phyloP scores from a whole-genome alignment of 2,113 vertebrate genomes.

The Kryptolebias marmoratus region DNA sequence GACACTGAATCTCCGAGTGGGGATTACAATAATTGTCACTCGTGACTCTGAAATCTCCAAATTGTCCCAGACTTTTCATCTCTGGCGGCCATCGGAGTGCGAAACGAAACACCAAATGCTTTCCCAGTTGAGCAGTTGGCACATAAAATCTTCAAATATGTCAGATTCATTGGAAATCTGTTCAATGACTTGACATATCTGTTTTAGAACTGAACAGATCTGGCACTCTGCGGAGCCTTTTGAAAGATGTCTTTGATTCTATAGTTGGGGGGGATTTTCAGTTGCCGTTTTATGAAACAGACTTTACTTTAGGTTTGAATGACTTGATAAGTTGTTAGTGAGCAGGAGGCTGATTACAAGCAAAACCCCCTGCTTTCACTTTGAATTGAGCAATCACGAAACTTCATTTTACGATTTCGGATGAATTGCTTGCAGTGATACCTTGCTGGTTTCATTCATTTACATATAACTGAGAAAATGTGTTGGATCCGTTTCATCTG shows the following conservation, averaged over 20 bases:
- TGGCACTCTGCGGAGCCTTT: background rate
- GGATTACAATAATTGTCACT: conserved; percentile 66
- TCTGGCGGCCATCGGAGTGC: conserved; percentile 44
- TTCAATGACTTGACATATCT: conserved; percentile 25
- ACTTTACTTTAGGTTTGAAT: conserved; percentile 9
- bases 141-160: conserved; percentile 10
- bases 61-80: conserved; percentile 34
- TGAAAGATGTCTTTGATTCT: background rate
- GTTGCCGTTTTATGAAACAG: background rate
- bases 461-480: conserved; percentile 8
- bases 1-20: conserved; percentile 52
- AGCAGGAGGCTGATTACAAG: conserved; percentile 46
- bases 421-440: background rate
- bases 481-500: background rate
- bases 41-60: conserved; percentile 47
- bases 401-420: conserved; percentile 7
- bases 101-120: conserved; percentile 22
- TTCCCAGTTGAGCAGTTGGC: conserved; percentile 5
- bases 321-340: conserved; percentile 29
- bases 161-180: conserved; percentile 13
- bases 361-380: background rate
- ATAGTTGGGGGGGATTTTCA: conserved; percentile 6
- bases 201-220: conserved; percentile 13
- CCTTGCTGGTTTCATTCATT: background rate
- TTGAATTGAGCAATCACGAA: conserved; percentile 34